phyloP scores from a whole-genome alignment of 2,888 invertebrate species.

The Anodontia alba region DNA sequence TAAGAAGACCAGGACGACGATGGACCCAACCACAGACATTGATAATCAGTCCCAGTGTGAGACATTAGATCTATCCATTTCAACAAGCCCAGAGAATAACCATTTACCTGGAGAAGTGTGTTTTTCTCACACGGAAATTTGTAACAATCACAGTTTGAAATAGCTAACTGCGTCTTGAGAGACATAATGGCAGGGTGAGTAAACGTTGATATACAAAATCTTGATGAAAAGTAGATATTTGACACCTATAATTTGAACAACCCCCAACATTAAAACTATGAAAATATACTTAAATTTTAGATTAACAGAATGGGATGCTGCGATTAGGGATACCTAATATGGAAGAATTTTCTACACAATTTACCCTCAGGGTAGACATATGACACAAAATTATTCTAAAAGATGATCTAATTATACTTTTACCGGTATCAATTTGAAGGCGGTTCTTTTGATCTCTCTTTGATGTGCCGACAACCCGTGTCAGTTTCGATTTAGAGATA shows the following conservation, averaged over 20 bases:
- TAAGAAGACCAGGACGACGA: no score
- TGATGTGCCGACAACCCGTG: conserved; percentile 55
- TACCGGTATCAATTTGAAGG: conserved; percentile 63
- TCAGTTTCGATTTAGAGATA: conserved; percentile 9
- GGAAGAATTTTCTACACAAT: conserved; percentile 28
- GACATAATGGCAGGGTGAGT: neutral
- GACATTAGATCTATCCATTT: no score
- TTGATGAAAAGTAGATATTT: conserved; percentile 5
- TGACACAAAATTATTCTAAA: conserved; percentile 7
- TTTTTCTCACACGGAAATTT: neutral
- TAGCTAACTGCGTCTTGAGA: neutral
- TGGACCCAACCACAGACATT: no score
- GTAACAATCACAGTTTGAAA: conserved; percentile 3
- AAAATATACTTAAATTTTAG: conserved; percentile 19
- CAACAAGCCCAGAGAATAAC: no score
- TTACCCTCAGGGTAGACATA: conserved; percentile 29
- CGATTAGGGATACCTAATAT: conserved; percentile 38
- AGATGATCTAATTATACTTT: conserved; percentile 49
- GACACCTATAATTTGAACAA: conserved; percentile 3
- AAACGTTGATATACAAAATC: conserved; percentile 2
- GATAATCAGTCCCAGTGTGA: no score
- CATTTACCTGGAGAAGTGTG: no score
- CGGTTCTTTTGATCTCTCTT: conserved; percentile 62
- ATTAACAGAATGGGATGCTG: conserved; percentile 27
- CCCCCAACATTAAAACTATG: neutral